Base-by-base conservation (phyloP, 2,113 vertebrate species). In the Grallaria varia region DNA sequence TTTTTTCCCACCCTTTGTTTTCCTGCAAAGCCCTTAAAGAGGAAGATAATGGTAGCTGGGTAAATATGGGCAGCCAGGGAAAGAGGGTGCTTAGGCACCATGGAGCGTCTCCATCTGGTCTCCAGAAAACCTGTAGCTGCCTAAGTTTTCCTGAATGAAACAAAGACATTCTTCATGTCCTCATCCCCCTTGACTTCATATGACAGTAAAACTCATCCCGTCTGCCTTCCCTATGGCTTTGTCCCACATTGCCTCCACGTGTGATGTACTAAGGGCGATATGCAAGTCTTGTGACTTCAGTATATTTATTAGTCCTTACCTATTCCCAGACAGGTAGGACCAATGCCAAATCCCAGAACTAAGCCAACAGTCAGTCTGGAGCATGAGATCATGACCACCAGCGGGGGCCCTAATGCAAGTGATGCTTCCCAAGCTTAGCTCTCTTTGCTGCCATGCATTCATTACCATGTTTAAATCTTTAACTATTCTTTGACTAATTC, bases 241-340 rank as follows among this genome's bases (percentile, higher is more conserved):
- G 37, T 69, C 23, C 13, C 13, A 30, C 52, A 24, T 53, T 37
- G 9, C 35, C 12, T 52, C 33, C 24, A 31, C 0, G 1, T 42
- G 16, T 56, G 28, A 56, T 5, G 2, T 28, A 73, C 12, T 9
- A 52, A 63, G 13, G 27, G 5, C 0, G 0, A 60, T 35, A 44
- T 1, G 0, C 35, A 50, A 67, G 31, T 42, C 49, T 82, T 9
- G 8, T 27, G 3, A 17, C 44, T 88, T 80, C 67, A 19, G 5
- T 37, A 5, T 17, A 21, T n/a, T 74, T 78, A 49, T 63, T 49
- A 42, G 39, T 56, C 21, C 14, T 59, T 60, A 28, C 21, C 10
- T 76, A 50, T 63, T 67, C 33, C 50, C 42, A 55, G 28, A 27
- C 5, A 33, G 28, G 35, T 30, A 94, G n/a, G 63, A 89, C 45